Evolutionary conservation across 2,797 vertebrate species (phyloP).

Genomic region (Sus cebifrons): DNA sequence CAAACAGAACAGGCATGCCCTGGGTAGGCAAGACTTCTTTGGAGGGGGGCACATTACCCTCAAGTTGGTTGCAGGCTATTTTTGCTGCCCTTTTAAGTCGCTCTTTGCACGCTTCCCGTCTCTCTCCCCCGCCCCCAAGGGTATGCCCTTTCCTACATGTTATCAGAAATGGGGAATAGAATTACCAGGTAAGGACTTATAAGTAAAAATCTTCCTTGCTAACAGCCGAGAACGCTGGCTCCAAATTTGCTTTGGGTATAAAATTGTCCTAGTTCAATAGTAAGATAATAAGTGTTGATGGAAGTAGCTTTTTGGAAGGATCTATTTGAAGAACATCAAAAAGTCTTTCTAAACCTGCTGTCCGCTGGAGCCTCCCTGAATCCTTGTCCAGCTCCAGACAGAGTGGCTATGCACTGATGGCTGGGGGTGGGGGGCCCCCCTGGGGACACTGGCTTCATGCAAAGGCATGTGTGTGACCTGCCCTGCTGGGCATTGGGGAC

Average conservation of each 20-base stretch:
- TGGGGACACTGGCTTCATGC: neutral
- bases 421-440: rapidly evolving
- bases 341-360: too few species aligned
- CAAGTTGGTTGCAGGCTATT: neutral
- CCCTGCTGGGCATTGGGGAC: neutral
- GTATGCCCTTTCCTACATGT: too few species aligned
- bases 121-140: too few species aligned
- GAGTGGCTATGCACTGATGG: neutral
- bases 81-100: neutral
- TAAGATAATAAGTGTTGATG: neutral
- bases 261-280: neutral
- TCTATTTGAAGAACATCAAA: too few species aligned
- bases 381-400: neutral
- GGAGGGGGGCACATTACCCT: neutral
- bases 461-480: neutral
- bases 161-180: neutral
- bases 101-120: neutral
- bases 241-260: neutral
- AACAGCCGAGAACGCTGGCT: neutral
- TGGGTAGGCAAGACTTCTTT: neutral
- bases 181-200: too few species aligned
- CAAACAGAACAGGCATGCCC: rapidly evolving
- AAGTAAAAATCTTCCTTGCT: neutral
- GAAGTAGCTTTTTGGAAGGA: neutral
- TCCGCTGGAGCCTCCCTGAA: neutral